Percentiles rank a stretch among this genome's conserved stretches.
Conservation (phyloP, 2,888 invertebrate genomes). For the Andrena marginata region DNA sequence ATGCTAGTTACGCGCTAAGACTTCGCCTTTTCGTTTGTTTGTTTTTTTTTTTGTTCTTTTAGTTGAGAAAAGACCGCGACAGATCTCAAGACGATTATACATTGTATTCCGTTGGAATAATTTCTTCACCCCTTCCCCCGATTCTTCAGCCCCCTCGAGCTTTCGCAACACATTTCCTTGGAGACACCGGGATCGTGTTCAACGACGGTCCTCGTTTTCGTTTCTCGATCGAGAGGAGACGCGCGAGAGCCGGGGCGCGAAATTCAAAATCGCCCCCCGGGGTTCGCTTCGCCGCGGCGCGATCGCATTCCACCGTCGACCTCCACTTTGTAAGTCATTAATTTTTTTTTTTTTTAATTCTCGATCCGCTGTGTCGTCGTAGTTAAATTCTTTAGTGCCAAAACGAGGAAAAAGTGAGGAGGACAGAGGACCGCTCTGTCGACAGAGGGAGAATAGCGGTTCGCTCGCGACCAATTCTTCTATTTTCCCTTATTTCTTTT, state of each 20-base stretch:
- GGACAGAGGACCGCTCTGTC: too few species aligned
- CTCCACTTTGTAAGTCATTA: background rate
- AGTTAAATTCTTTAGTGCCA: conserved; percentile 81
- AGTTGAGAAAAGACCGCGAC: conserved; percentile 23
- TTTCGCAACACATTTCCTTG: background rate
- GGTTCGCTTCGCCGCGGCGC: background rate
- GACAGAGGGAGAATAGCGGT: conserved; percentile 20
- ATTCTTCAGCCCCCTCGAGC: background rate
- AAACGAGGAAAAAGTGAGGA: conserved; percentile 48
- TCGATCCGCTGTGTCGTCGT: background rate
- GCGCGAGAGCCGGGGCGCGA: too few species aligned
- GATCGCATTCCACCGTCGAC: background rate
- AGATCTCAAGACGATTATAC: conserved; percentile 42
- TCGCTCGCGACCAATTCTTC: conserved; percentile 6
- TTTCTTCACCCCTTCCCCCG: background rate
- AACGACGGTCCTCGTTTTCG: background rate
- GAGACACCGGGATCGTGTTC: background rate
- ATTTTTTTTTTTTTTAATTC: background rate
- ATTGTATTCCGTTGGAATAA: background rate
- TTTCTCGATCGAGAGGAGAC: conserved; percentile 28
- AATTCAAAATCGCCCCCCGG: background rate
- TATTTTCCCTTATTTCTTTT: background rate
- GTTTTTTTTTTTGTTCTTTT: conserved; percentile 11
- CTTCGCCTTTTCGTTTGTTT: conserved; percentile 21
- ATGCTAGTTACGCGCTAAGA: conserved; percentile 15